A percentile compares a stretch with the other conserved stretches of the same genome.
Conservation (phyloP, 1,140 invertebrate genomes). For the Aphidius ervi region DNA sequence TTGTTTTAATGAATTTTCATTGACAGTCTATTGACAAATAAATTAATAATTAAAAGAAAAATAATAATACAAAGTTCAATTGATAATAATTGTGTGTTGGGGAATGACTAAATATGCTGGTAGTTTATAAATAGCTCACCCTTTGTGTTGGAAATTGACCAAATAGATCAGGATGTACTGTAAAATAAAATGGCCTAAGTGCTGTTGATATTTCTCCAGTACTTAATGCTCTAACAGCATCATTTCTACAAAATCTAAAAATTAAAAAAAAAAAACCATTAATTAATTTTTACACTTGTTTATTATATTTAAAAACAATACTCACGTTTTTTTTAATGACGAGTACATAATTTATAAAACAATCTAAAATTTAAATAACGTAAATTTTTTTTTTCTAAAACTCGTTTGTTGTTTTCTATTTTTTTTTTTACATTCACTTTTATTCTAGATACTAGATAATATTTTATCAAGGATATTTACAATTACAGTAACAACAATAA, state of each 20-base stretch:
- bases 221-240: conserved; percentile 51
- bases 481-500: too few species aligned
- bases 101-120: not conserved
- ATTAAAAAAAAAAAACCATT: conserved; percentile 3
- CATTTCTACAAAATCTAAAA: conserved; percentile 41
- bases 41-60: conserved; percentile 8
- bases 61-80: not conserved
- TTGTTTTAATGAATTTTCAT: conserved; percentile 86
- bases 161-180: conserved; percentile 93
- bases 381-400: too few species aligned
- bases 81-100: not conserved
- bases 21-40: conserved; percentile 66
- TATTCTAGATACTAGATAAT: too few species aligned
- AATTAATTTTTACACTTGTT: too few species aligned
- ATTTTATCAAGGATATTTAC: too few species aligned
- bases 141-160: conserved; percentile 84
- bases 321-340: too few species aligned
- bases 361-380: too few species aligned
- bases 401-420: too few species aligned
- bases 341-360: too few species aligned
- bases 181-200: conserved; percentile 89
- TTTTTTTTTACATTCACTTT: not conserved
- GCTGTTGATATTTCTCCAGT: conserved; percentile 84
- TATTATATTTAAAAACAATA: too few species aligned
- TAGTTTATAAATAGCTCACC: conserved; percentile 49